phyloP scores from a whole-genome alignment of 2,888 invertebrate species.

The Morpho helenor region DNA sequence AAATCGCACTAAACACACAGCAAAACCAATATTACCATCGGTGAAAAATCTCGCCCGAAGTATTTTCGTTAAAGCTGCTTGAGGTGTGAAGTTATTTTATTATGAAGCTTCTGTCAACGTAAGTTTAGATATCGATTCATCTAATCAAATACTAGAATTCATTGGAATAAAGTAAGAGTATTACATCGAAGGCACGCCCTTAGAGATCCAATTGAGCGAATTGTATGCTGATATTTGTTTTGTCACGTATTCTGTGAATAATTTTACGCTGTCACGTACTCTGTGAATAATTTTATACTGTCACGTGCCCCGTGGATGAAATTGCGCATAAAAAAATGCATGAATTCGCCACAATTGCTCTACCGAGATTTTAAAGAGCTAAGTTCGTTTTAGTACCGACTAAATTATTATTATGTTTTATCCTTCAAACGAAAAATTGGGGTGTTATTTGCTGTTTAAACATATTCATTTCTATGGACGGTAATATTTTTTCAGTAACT shows the following conservation, averaged over 20 bases:
- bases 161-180: not conserved
- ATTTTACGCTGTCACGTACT: conserved; percentile 13
- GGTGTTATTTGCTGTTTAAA: too few relatives aligned
- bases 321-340: conserved; percentile 13
- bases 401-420: too few relatives aligned
- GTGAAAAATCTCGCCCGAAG: too few relatives aligned
- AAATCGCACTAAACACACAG: too few relatives aligned
- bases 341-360: not conserved
- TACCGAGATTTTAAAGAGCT: not conserved
- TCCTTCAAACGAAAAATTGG: too few relatives aligned
- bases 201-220: conserved; percentile 28
- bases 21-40: too few relatives aligned
- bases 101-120: too few relatives aligned
- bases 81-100: too few relatives aligned
- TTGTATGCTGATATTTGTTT: conserved; percentile 32
- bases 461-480: too few relatives aligned
- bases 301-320: conserved; percentile 18
- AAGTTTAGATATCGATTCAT: not conserved
- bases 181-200: conserved; percentile 26
- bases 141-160: not conserved
- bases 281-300: conserved; percentile 4
- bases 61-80: too few relatives aligned
- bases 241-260: conserved; percentile 24
- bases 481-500: too few relatives aligned
- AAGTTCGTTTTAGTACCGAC: too few relatives aligned